Evolutionary conservation across 2,797 vertebrate species (phyloP).

Genomic region (Amphiprion clarkii): DNA sequence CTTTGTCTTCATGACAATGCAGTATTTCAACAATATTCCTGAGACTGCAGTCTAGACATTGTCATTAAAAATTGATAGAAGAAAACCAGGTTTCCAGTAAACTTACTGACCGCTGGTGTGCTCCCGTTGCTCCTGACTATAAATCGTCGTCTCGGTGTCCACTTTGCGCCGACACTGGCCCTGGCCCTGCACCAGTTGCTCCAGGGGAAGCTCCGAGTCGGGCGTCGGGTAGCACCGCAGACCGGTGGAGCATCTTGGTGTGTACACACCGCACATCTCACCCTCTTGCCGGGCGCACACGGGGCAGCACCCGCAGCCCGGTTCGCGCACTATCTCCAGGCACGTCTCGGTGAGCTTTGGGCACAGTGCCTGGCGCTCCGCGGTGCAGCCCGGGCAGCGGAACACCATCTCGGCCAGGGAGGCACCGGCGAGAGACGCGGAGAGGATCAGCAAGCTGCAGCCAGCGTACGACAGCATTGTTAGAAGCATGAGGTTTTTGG

Average conservation of each 20-base stretch:
- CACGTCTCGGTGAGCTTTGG: conserved; percentile 85
- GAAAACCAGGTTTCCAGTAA: conserved; percentile 57
- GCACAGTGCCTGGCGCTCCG: conserved; percentile 90
- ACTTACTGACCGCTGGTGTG: conserved; percentile 86
- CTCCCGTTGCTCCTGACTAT: conserved; percentile 87
- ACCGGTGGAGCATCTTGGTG: conserved; percentile 91
- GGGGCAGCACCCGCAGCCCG: conserved; percentile 96
- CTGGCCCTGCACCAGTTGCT: conserved; percentile 92
- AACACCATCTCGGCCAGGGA: conserved; percentile 90
- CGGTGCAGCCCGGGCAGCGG: conserved; percentile 88
- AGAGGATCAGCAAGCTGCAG: conserved; percentile 82
- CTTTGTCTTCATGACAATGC: conserved; percentile 55
- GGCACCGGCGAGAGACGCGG: conserved; percentile 77
- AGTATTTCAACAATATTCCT: conserved; percentile 38
- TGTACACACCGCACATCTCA: conserved; percentile 95
- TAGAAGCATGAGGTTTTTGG: conserved; percentile 51
- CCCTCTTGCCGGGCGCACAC: conserved; percentile 93
- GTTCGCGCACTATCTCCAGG: conserved; percentile 93
- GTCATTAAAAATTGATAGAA: conserved; percentile 74
- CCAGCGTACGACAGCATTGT: conserved; percentile 76
- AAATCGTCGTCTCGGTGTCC: conserved; percentile 84
- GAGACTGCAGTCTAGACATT: conserved; percentile 74
- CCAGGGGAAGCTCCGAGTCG: conserved; percentile 92
- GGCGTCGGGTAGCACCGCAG: conserved; percentile 95
- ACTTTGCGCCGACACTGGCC: conserved; percentile 92